A percentile compares a stretch with the other conserved stretches of the same genome.
phyloP scores from a whole-genome alignment of 2,888 invertebrate species.

The Cantharis rufa region DNA sequence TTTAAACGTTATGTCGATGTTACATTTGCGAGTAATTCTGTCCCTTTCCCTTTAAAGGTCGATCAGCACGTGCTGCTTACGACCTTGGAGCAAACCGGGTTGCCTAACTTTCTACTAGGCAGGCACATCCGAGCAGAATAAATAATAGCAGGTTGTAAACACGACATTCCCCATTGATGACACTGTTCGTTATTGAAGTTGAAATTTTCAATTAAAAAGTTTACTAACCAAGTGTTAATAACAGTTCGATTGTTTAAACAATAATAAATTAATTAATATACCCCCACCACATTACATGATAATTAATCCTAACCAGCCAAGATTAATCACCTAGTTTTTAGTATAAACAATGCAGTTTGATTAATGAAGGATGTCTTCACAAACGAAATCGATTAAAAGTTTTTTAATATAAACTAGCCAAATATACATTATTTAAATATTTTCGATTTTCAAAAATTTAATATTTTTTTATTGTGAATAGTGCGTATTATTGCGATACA shows the following conservation, averaged over 20 bases:
- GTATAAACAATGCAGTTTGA: not conserved
- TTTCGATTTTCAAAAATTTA: too few species aligned
- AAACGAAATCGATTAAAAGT: not conserved
- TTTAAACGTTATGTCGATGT: constrained; percentile 1
- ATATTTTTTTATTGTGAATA: too few species aligned
- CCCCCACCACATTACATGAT: not conserved
- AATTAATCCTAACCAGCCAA: not conserved
- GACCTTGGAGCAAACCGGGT: constrained; percentile 16
- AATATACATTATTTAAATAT: not conserved
- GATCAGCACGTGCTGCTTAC: constrained; percentile 20
- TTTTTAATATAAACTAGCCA: not conserved
- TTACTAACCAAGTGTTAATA: not conserved
- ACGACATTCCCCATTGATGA: not conserved
- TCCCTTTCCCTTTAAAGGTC: constrained; percentile 21
- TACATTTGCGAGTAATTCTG: constrained; percentile 15
- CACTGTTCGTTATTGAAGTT: not conserved
- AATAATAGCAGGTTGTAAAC: not conserved
- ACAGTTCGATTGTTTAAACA: not conserved
- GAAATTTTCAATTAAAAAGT: not conserved
- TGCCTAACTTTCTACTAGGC: constrained; percentile 7
- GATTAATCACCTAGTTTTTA: not conserved
- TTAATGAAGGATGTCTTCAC: not conserved
- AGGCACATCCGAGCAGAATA: not conserved
- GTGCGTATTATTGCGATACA: not conserved
- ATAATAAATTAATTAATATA: not conserved